These are phyloP conservation scores for Falco cherrug DNA, from an alignment of 2,797 vertebrate species.

Conservation along the genomic window DNA sequence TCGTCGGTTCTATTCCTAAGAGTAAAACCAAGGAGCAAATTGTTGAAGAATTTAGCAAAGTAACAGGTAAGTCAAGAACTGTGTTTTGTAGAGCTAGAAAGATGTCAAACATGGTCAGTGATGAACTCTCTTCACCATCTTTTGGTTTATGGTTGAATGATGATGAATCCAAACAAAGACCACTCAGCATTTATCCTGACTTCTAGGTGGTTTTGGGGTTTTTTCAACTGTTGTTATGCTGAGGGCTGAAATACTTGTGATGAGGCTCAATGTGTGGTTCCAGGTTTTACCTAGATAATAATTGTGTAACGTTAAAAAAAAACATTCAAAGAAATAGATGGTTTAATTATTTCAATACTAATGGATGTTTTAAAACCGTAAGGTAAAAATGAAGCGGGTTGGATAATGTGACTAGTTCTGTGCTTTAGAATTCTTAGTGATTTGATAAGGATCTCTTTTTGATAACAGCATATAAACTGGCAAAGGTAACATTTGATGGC, in stretches of 20 bases:
- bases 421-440: not conserved
- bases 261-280: not conserved
- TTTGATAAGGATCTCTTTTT: not conserved
- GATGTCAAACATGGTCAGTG: not conserved
- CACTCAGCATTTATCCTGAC: not conserved
- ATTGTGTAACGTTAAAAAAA: not conserved
- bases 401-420: not conserved
- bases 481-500: not conserved
- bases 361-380: not conserved
- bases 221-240: not conserved
- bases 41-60: constrained; percentile 96
- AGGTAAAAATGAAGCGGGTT: not conserved
- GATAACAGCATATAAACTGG: not conserved
- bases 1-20: constrained; percentile 98
- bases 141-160: not conserved
- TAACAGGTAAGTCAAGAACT: constrained; percentile 87
- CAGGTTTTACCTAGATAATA: not conserved
- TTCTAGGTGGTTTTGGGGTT: not conserved
- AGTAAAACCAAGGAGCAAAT: constrained; percentile 99
- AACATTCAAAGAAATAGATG: not conserved
- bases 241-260: not conserved
- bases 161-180: not conserved
- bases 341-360: not conserved
- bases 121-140: not conserved
- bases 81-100: not conserved